Evolutionary conservation across 2,113 vertebrate species (phyloP).

Genomic region (Cnemophilus loriae): DNA sequence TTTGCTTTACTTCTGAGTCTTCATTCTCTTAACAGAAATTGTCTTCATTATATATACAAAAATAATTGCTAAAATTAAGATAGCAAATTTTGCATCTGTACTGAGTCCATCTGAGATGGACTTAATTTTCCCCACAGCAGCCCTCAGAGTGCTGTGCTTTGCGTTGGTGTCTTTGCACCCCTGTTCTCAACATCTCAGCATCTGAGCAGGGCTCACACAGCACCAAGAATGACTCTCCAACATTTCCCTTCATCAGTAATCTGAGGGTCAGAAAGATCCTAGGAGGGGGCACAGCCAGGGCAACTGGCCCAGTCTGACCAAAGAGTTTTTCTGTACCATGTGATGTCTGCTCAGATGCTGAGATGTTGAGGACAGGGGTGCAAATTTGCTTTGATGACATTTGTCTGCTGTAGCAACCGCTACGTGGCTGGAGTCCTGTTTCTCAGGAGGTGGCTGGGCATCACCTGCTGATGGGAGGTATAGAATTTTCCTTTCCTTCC

Average conservation of each 20-base stretch:
- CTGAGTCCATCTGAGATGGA: neutral
- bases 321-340: accelerated
- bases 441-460: neutral
- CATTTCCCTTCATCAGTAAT: accelerated
- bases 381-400: too few species aligned
- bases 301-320: neutral
- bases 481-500: neutral
- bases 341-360: neutral
- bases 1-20: neutral
- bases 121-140: neutral
- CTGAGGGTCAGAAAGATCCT: neutral
- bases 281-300: neutral
- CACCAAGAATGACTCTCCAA: neutral
- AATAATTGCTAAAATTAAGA: neutral
- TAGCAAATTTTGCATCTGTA: neutral
- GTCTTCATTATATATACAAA: neutral
- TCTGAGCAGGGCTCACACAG: neutral
- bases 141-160: neutral
- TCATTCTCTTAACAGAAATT: neutral
- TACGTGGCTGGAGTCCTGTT: neutral
- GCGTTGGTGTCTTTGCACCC: too few species aligned
- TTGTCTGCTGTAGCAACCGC: neutral
- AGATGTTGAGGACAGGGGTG: too few species aligned
- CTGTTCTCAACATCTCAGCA: too few species aligned
- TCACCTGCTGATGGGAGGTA: neutral